phyloP scores from a whole-genome alignment of 35 echinoderm and acorn worm genomes.

The Amphiura filiformis region DNA sequence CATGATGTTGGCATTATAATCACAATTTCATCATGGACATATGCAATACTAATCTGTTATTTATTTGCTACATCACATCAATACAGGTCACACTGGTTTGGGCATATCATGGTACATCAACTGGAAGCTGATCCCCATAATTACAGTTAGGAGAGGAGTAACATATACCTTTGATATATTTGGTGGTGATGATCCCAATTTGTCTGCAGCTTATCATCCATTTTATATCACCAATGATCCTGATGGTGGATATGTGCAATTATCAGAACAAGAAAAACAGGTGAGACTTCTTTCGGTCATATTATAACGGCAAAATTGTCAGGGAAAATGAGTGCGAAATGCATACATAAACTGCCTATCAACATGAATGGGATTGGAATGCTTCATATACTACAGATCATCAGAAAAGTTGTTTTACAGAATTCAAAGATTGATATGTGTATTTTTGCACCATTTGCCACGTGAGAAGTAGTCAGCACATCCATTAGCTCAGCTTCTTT shows the following conservation, averaged over 20 bases:
- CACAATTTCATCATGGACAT: too few relatives aligned
- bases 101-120: conserved; percentile 87
- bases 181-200: conserved; percentile 40
- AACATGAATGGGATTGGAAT: too few relatives aligned
- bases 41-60: too few relatives aligned
- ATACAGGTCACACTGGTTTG: conserved; percentile 65
- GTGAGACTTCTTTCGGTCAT: conserved; percentile 11
- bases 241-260: conserved; percentile 66
- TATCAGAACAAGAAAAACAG: conserved; percentile 51
- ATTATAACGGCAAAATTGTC: neutral
- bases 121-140: conserved; percentile 52
- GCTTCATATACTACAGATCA: too few relatives aligned
- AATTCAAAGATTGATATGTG: too few relatives aligned
- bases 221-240: conserved; percentile 83
- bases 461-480: too few relatives aligned
- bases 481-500: too few relatives aligned
- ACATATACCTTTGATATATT: conserved; percentile 65
- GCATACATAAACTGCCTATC: neutral
- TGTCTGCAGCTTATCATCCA: conserved; percentile 59
- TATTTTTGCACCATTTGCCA: too few relatives aligned
- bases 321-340: neutral
- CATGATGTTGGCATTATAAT: too few relatives aligned
- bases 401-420: too few relatives aligned
- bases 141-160: conserved; percentile 28
- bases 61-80: too few relatives aligned